Percentiles rank a stretch among this genome's conserved stretches.
These are phyloP conservation scores for Temnothorax nylanderi DNA, from an alignment of 1,140 invertebrate genomes.

Conservation along the genomic window DNA sequence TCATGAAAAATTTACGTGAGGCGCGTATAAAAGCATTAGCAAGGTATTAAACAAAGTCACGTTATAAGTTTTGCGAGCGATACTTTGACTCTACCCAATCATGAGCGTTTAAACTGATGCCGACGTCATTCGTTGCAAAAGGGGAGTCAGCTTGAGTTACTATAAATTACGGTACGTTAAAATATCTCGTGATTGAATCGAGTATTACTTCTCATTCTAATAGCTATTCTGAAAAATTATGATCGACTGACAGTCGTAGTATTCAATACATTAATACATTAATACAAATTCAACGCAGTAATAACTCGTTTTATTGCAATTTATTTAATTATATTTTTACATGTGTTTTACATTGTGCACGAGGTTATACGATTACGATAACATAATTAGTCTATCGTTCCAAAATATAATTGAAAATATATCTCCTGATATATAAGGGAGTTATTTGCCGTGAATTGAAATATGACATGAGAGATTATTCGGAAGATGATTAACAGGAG, in stretches of 20 bases:
- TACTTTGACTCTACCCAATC: neutral
- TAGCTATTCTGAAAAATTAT: neutral
- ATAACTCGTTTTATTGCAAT: neutral
- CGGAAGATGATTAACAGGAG: conserved; percentile 11
- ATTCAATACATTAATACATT: no score
- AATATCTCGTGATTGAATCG: conserved; percentile 33
- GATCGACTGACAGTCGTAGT: neutral
- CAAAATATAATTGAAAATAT: neutral
- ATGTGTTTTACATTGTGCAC: neutral
- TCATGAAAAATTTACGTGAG: neutral
- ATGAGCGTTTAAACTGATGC: conserved; percentile 28
- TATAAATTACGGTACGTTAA: conserved; percentile 63
- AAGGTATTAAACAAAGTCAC: neutral
- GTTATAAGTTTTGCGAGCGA: conserved; percentile 11
- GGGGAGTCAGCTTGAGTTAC: conserved; percentile 35
- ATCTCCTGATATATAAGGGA: neutral
- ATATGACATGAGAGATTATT: neutral
- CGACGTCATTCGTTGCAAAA: conserved; percentile 54
- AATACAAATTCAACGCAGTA: neutral
- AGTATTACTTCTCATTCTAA: neutral
- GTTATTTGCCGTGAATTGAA: neutral
- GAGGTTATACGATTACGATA: no score
- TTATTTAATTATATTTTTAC: neutral
- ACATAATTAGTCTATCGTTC: neutral
- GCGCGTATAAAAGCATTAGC: no score